These are phyloP conservation scores for Lophotis ruficrista DNA, from an alignment of 2,113 vertebrate species.

Conservation along the genomic window DNA sequence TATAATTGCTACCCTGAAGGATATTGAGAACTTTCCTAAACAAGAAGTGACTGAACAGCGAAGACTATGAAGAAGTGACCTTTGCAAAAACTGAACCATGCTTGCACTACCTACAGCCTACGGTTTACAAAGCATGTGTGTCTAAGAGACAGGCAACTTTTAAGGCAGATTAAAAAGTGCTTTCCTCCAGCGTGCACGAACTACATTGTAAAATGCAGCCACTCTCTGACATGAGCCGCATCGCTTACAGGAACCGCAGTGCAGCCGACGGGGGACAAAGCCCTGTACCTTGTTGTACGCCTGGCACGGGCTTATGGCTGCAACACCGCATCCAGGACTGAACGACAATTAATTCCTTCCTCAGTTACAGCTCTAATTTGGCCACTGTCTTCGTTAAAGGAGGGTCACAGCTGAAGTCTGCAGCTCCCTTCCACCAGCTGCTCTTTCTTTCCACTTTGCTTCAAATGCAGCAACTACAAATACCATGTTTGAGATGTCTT, in stretches of 20 bases:
- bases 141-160: neutral
- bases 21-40: neutral
- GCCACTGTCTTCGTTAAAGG: neutral
- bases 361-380: neutral
- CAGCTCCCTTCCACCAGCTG: neutral
- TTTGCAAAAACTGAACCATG: neutral
- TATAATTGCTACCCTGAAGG: neutral
- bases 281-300: neutral
- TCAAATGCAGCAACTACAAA: neutral
- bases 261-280: rapidly evolving
- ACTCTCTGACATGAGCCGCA: neutral
- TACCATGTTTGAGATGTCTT: neutral
- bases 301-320: rapidly evolving
- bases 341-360: neutral
- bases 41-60: neutral
- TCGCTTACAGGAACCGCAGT: neutral
- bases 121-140: neutral
- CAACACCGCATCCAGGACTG: neutral
- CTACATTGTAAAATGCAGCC: rapidly evolving
- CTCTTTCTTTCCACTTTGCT: neutral
- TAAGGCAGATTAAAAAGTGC: neutral
- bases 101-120: rapidly evolving
- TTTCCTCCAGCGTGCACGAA: neutral
- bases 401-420: neutral
- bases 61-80: neutral